These are phyloP conservation scores for Papilio gigon DNA, from an alignment of 2,888 invertebrate species.

Conservation along the genomic window DNA sequence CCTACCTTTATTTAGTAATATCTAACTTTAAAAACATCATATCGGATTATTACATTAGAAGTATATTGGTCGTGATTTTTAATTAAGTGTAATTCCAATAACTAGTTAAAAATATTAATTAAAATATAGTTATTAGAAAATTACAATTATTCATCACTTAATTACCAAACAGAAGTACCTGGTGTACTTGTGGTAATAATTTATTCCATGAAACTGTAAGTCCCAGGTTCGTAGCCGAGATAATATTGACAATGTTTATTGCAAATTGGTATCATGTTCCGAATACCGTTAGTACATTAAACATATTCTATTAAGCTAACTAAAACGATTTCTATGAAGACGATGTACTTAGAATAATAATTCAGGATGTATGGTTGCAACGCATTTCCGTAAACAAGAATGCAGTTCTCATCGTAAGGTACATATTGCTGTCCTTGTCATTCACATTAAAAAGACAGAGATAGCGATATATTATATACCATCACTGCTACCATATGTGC, in stretches of 20 bases:
- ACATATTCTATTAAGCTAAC: not conserved
- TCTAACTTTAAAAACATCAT: too few species aligned
- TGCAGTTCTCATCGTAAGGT: not conserved
- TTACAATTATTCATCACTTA: not conserved
- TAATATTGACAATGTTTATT: slow-evolving; percentile 10
- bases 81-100: not conserved
- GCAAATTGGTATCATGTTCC: slow-evolving; percentile 13
- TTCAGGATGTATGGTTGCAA: not conserved
- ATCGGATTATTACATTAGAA: too few species aligned
- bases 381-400: slow-evolving; percentile 8
- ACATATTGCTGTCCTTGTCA: not conserved
- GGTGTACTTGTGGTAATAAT: not conserved
- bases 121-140: not conserved
- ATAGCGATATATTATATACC: not conserved
- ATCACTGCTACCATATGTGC: not conserved
- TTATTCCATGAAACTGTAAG: not conserved
- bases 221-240: not conserved
- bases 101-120: not conserved
- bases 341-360: slow-evolving; percentile 4
- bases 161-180: not conserved
- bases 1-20: not conserved
- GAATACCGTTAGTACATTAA: not conserved
- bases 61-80: too few species aligned
- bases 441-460: not conserved
- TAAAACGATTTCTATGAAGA: not conserved